phyloP scores from a whole-genome alignment of 1,140 invertebrate species.

The Drosophila paulistorum region DNA sequence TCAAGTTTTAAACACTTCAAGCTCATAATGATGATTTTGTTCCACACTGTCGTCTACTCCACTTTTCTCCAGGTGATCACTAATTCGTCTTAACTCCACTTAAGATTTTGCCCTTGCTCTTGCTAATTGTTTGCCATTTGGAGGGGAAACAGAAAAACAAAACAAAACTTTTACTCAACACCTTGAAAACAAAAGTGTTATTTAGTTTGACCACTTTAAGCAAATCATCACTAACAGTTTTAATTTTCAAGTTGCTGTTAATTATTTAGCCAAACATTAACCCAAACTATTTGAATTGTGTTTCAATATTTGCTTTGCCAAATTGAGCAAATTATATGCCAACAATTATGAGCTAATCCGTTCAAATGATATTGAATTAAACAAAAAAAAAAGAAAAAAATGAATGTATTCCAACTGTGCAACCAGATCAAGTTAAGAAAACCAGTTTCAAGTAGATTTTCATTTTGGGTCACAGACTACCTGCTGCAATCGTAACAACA shows the following conservation, averaged over 20 bases:
- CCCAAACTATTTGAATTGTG: conserved; percentile 24
- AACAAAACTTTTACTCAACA: conserved; percentile 31
- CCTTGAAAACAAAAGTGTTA: conserved; percentile 7
- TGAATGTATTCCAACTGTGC: background rate
- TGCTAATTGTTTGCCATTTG: conserved; percentile 11
- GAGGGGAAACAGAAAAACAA: too few relatives aligned
- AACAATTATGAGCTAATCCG: conserved; percentile 26
- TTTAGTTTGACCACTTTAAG: background rate
- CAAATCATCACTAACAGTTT: conserved; percentile 4
- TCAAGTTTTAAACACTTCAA: too few relatives aligned
- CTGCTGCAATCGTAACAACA: background rate
- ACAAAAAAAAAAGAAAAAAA: too few relatives aligned
- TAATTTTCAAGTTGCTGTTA: conserved; percentile 23
- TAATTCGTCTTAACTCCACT: background rate
- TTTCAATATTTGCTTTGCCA: conserved; percentile 6
- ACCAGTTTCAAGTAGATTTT: conserved; percentile 31
- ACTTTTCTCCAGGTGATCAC: background rate
- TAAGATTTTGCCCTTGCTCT: conserved; percentile 2
- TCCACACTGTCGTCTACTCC: too few relatives aligned
- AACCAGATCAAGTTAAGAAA: conserved; percentile 17
- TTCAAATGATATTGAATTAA: background rate
- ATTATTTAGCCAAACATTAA: conserved; percentile 47
- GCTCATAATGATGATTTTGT: too few relatives aligned
- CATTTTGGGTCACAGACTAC: conserved; percentile 6
- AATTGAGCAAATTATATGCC: conserved; percentile 46